These are phyloP conservation scores for Abramis brama DNA, from an alignment of 2,113 vertebrate species.

Conservation along the genomic window DNA sequence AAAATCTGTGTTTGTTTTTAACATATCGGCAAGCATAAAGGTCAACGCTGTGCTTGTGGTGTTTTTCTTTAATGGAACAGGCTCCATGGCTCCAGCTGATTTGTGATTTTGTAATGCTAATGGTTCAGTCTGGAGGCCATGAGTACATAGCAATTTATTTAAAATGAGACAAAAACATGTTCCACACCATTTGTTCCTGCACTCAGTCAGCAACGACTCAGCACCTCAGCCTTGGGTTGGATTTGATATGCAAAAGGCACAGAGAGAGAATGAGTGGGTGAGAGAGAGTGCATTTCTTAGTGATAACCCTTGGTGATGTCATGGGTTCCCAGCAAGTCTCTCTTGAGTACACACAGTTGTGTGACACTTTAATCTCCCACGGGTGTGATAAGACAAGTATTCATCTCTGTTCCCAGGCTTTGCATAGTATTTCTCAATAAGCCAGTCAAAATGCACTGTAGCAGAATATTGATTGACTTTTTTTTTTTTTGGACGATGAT, in stretches of 20 bases:
- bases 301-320: constrained; percentile 38
- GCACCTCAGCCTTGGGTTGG: background rate
- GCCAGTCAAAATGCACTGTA: background rate
- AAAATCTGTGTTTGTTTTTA: background rate
- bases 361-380: background rate
- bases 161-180: constrained; percentile 13
- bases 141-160: constrained; percentile 16
- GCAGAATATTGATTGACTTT: background rate
- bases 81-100: constrained; percentile 21
- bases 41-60: background rate
- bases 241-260: background rate
- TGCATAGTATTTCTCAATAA: constrained; percentile 18
- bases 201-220: constrained; percentile 4
- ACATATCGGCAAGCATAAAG: background rate
- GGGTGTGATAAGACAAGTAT: constrained; percentile 20
- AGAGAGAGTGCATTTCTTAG: background rate
- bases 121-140: background rate
- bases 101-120: constrained; percentile 44
- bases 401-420: constrained; percentile 25
- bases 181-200: constrained; percentile 7
- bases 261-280: background rate
- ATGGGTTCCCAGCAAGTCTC: constrained; percentile 17
- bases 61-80: constrained; percentile 18
- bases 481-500: background rate
- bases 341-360: constrained; percentile 4